Conservation (phyloP, 1,140 invertebrate genomes). For the Cherax quadricarinatus region DNA sequence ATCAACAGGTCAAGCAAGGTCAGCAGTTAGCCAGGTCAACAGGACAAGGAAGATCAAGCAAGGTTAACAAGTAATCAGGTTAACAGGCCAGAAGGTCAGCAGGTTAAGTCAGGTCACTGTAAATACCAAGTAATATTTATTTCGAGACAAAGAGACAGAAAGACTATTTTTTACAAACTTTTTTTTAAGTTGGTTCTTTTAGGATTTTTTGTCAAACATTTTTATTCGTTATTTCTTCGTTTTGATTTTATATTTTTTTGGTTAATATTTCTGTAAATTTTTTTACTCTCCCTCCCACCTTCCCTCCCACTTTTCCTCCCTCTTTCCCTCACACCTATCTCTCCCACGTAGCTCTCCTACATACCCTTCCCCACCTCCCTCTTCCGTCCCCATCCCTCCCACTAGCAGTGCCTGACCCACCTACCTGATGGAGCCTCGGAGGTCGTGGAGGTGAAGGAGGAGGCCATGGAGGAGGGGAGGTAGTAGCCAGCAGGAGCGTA, state of each 20-base stretch:
- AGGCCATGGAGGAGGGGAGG: slow-evolving; percentile 49
- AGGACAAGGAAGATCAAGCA: no score
- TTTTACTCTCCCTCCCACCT: no score
- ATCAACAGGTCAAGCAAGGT: no score
- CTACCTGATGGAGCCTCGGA: slow-evolving; percentile 33
- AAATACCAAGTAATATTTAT: neutral
- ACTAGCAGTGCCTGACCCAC: neutral
- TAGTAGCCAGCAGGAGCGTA: slow-evolving; percentile 48
- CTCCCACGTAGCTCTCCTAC: neutral
- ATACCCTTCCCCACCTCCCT: neutral
- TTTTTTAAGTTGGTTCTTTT: no score
- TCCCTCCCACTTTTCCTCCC: slow-evolving; percentile 8
- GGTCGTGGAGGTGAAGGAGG: slow-evolving; percentile 52
- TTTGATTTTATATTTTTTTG: no score
- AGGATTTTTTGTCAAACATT: no score
- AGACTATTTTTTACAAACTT: no score
- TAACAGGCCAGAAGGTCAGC: neutral
- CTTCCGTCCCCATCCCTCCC: neutral
- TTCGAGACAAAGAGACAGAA: no score
- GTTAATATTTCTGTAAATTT: no score
- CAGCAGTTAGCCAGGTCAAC: no score
- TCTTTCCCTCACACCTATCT: neutral
- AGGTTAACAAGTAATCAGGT: no score
- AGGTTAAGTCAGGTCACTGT: neutral
- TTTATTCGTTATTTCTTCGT: no score